Base-by-base conservation (phyloP, 2,113 vertebrate genomes). In the Micronycteris hirsuta region DNA sequence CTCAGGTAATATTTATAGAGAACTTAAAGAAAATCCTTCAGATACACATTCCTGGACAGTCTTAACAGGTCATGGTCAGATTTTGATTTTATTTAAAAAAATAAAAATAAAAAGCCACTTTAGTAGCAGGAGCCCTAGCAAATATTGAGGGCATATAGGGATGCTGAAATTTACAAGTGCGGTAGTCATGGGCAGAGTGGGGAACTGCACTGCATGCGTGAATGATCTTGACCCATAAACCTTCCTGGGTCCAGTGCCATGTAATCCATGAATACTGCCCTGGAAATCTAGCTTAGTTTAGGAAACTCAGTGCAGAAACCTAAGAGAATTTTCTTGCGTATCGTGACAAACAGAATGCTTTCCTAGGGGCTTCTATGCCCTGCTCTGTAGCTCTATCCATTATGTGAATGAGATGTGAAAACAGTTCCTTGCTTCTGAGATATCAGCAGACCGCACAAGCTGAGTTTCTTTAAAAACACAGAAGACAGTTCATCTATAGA, bases 371-470 rank as follows among this genome's bases (percentile, higher is more conserved):
- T 93, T 92, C 78, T 97, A 88, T 33, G 92, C 93, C 78, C 88
- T 3, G 49, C 84, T 6, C 85, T 73, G 43, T 67, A 67, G 77
- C 94, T 96, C 91, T 91, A 84, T 90, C 95, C 70, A 1, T 86
- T 95, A 87, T 7, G 56, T 97, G 94, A 97, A 91, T 31, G 97
- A 87, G 95, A 96, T 74, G 95, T 49, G 97, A 96, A 97, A 89
- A 71, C 63, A 94, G 87, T 96, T 83, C 86, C 96, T 86, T 31
- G 90, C 95, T 96, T 89, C 95, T 91, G 94, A 95, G 97, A 63
- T 97, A 96, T 24, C 95, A 91, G 95, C 97, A 67, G 97, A 94
- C 96, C 90, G 96, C 98, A 97, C 97, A 95, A 95, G 98, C 97
- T 92, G 98, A 22, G 33, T 95, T 81, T 56, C 97, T 97, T 97